Evolutionary conservation across 2,888 invertebrate species (phyloP).

Genomic region (Chalcosyrphus nemorum): DNA sequence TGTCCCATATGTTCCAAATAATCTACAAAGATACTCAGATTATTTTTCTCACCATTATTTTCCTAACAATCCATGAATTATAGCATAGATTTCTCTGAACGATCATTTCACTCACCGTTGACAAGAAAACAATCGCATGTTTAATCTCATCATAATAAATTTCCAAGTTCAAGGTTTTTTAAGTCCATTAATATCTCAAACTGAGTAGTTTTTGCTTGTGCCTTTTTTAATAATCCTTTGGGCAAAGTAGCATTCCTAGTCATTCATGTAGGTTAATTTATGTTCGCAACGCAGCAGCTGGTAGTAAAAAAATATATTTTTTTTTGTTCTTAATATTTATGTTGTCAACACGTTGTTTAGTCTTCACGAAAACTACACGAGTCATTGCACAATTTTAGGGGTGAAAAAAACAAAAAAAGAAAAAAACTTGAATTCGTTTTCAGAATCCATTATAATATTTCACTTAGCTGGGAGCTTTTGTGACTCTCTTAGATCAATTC

Average conservation of each 20-base stretch:
- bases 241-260: neutral
- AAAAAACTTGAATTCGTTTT: neutral
- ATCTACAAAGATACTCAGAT: neutral
- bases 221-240: neutral
- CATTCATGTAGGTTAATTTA: neutral
- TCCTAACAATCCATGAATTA: neutral
- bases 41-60: too few relatives aligned
- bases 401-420: neutral
- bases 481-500: neutral
- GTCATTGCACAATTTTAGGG: neutral
- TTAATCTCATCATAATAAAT: neutral
- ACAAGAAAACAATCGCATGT: neutral
- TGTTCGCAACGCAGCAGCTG: neutral
- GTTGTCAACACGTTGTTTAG: neutral
- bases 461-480: neutral
- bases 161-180: slow-evolving; percentile 3
- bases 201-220: neutral
- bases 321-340: neutral
- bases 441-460: neutral
- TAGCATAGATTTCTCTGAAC: neutral
- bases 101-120: neutral
- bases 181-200: neutral
- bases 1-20: neutral
- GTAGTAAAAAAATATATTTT: neutral
- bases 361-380: neutral